Evolutionary conservation across 1,140 invertebrate species (phyloP), one percentile per base, ranked within the genome.

Genomic region (Calycopis cecrops): DNA sequence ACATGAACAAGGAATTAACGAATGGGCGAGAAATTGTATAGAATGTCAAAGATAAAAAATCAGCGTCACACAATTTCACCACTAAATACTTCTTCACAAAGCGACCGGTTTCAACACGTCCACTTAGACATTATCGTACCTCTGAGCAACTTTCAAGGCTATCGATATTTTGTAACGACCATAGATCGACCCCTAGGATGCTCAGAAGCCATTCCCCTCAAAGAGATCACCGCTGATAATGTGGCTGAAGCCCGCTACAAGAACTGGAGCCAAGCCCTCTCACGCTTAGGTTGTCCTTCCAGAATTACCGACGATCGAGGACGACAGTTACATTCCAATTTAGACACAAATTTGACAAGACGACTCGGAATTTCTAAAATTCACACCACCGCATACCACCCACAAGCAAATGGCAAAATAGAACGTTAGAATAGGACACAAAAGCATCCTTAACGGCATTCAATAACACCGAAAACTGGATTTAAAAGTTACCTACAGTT

Each of bases 41-140:
- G 9, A 14, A 11, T 56, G 55, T 12, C 55, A 57, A 57, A 34
- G 51, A 52, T 35, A 16, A 35, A 57, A 57, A 35, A 47, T 33
- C 55, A 57, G 1, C 21, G 49, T 3, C 55, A 57, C n/a, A 52
- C 55, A 35, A 14, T 48, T 8, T 52, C 56, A 11, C 49, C 56
- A 10, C 34, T 48, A 1, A 14, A 33, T 8, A 8, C 40, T 35
- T 52, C 52, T 37, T 14, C 33, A 3, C 16, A 4, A 4, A 51
- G 38, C 33, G 33, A 50, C 28, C 21, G 55, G 0, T 57, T 57
- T 50, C 12, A 57, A 35, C 55, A 57, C 28, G 35, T 57, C 3
- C 55, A 57, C 11, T 11, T 51, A 0, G 48, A 57, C 33, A 50
- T 57, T 3, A 37, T 47, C 9, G 48, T 35, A n/a, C 38, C 55